Conservation (phyloP, 2,888 invertebrate species). For the Bombylius major region DNA sequence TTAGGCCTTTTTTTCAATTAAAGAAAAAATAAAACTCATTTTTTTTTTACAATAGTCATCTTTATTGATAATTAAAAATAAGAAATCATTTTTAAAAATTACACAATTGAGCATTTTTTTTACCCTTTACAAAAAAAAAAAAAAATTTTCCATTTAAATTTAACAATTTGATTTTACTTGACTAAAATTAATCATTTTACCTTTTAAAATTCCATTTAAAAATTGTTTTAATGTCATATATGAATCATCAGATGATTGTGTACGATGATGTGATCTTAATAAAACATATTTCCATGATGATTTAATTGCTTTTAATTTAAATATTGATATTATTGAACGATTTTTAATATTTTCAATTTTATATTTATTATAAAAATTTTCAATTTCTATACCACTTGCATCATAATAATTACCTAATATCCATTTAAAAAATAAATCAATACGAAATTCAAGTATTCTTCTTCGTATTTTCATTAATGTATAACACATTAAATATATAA, state of each 20-base stretch:
- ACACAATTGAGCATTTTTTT: too few species aligned
- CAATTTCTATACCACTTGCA: neutral
- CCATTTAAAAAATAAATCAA: conserved; percentile 26
- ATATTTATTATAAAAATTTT: neutral
- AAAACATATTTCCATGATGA: conserved; percentile 6
- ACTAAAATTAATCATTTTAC: conserved; percentile 12
- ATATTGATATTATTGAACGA: neutral
- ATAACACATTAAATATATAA: neutral
- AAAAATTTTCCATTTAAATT: too few species aligned
- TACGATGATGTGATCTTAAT: neutral
- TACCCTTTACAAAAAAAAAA: too few species aligned
- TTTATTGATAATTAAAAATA: too few species aligned
- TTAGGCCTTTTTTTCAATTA: too few species aligned
- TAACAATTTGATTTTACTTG: neutral
- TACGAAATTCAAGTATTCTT: conserved; percentile 27
- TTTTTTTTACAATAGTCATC: too few species aligned
- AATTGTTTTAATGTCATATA: conserved; percentile 7
- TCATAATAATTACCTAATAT: conserved; percentile 24
- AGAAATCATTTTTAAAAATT: too few species aligned
- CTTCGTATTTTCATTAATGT: conserved; percentile 17
- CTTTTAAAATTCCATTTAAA: conserved; percentile 9
- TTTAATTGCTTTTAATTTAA: conserved; percentile 4
- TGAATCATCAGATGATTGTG: neutral
- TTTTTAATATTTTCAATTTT: neutral
- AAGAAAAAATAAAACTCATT: too few species aligned